These are phyloP conservation scores for Plagodis dolabraria DNA, from an alignment of 2,888 invertebrate species.

Conservation along the genomic window DNA sequence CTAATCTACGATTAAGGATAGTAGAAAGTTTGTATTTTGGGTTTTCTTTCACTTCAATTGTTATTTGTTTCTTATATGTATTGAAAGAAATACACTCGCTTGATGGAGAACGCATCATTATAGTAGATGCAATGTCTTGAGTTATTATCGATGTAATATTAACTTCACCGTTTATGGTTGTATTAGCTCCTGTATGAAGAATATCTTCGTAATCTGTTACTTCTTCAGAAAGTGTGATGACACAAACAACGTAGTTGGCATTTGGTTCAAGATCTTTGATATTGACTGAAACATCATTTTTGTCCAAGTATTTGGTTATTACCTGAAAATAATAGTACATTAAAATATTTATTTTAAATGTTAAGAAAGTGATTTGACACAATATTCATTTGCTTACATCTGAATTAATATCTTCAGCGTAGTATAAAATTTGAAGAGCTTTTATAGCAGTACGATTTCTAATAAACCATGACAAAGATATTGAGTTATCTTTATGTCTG, in stretches of 20 bases:
- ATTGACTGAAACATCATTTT: slow-evolving; percentile 66
- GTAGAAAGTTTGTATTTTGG: slow-evolving; percentile 65
- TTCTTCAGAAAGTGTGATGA: slow-evolving; percentile 69
- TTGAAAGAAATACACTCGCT: slow-evolving; percentile 77
- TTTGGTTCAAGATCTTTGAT: slow-evolving; percentile 65
- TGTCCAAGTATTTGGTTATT: slow-evolving; percentile 69
- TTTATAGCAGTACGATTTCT: slow-evolving; percentile 93
- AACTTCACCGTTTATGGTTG: slow-evolving; percentile 49
- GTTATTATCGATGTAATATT: slow-evolving; percentile 64
- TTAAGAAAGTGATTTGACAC: background rate
- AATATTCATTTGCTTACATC: slow-evolving; percentile 51
- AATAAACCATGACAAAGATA: slow-evolving; percentile 95
- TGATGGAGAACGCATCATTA: slow-evolving; percentile 70
- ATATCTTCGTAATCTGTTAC: slow-evolving; percentile 58
- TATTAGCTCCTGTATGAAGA: slow-evolving; percentile 49
- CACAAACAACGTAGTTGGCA: slow-evolving; percentile 71
- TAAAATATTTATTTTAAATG: slow-evolving; percentile 19
- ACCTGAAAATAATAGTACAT: slow-evolving; percentile 58
- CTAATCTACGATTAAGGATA: slow-evolving; percentile 73
- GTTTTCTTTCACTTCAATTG: slow-evolving; percentile 55
- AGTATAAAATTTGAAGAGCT: slow-evolving; percentile 93
- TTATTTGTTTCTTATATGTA: slow-evolving; percentile 63
- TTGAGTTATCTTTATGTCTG: slow-evolving; percentile 93
- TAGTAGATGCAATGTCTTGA: slow-evolving; percentile 66
- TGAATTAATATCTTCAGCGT: slow-evolving; percentile 75